Base-by-base conservation (phyloP, 2,797 vertebrate genomes). In the Oryzias dopingdopingensis region DNA sequence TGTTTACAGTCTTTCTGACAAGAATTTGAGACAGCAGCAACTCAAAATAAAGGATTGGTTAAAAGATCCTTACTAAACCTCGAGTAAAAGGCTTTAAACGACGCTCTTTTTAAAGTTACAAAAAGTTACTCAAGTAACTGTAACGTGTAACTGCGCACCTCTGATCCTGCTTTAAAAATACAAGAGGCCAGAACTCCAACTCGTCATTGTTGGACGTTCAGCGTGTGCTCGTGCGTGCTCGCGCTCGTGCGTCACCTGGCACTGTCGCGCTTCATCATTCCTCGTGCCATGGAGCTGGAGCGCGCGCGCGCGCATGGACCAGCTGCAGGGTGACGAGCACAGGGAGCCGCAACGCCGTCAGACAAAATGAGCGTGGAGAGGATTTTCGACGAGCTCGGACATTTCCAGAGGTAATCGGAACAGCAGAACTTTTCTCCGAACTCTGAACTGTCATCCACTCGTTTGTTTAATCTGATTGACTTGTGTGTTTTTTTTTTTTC, bases 361-460 rank as follows among this genome's bases (percentile, higher is more conserved):
- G 29, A 10, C 59, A 73, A 77, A 52, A 92, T 88, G 84, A 85
- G 77, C 4, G 91, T 92, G 0, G 92, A 93, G 70, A 78, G 61
- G 47, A 65, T 93, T 60, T 93, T 93, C 64, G 92, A 92, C 70
- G 82, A 91, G 64, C 87, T 92, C 4, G 92, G 92, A 57, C 92
- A 93, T 75, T 93, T 93, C 60, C 88, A 86, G 61, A 89, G 87
- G 92, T 92, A 87, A 4, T 3, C 10, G 12, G 2, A 14, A 2
- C 1, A 42, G 13, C 2, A 0, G 10, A 17, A 12, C 10, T 22
- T 1, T 10, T 26, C 24, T 26, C 4, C 5, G 3, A 17, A 8
- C 5, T 18, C 17, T 41, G 1, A 17, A 4, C 4, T 14, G 2
- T 26, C 4, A 20, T 2, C 4, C 14, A 2, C 20, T 49, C 16